phyloP scores from a whole-genome alignment of 2,797 vertebrate genomes.

The Orestias chungarensis region DNA sequence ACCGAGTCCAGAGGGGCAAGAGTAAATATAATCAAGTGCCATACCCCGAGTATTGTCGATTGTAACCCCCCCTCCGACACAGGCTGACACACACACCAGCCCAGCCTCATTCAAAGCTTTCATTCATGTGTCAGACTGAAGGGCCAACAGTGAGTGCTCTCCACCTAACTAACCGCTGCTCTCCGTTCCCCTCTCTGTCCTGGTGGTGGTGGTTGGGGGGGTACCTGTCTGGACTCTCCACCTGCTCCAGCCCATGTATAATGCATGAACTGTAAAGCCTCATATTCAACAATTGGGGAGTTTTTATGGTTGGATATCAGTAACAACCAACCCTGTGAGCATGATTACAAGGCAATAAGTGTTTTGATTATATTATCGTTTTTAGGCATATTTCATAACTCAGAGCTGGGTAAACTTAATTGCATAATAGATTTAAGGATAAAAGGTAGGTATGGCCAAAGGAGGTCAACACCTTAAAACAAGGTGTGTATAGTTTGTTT shows the following conservation, averaged over 20 bases:
- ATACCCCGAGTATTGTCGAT: conserved; percentile 66
- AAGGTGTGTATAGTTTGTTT: too few relatives aligned
- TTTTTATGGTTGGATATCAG: too few relatives aligned
- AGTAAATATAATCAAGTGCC: conserved; percentile 73
- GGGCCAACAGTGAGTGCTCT: conserved; percentile 77
- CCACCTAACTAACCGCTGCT: conserved; percentile 81
- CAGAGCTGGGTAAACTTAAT: too few relatives aligned
- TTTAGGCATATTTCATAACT: too few relatives aligned
- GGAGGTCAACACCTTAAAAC: too few relatives aligned
- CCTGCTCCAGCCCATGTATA: conserved; percentile 38
- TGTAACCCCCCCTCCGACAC: conserved; percentile 14
- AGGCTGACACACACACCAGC: conserved; percentile 43
- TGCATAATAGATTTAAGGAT: too few relatives aligned
- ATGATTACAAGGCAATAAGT: too few relatives aligned
- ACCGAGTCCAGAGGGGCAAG: conserved; percentile 62
- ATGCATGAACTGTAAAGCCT: neutral
- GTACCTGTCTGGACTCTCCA: conserved; percentile 46
- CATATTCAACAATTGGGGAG: too few relatives aligned
- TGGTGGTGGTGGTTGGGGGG: too few relatives aligned
- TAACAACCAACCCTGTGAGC: too few relatives aligned
- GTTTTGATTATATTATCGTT: too few relatives aligned
- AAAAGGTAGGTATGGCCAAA: too few relatives aligned
- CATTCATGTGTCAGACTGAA: conserved; percentile 72
- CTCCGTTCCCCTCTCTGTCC: conserved; percentile 45
- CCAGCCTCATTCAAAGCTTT: conserved; percentile 69